Conservation (phyloP, 1,140 invertebrate genomes). For the Formica exsecta region DNA sequence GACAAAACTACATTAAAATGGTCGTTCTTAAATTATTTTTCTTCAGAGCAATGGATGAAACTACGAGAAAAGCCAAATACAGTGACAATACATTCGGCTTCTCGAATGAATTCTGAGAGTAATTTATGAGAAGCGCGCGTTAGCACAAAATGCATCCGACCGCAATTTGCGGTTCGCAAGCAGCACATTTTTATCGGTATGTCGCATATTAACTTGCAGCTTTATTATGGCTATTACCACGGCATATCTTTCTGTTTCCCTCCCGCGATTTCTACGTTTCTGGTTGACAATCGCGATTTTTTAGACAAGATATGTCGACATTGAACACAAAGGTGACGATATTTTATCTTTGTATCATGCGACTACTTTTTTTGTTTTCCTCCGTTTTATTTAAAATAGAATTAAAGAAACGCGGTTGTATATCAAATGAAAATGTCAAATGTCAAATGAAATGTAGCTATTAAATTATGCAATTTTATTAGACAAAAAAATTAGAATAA, state of each 20-base stretch:
- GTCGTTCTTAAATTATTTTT: neutral
- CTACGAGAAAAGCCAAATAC: slow-evolving; percentile 9
- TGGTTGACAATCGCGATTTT: slow-evolving; percentile 28
- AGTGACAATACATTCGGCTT: neutral
- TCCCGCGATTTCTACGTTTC: neutral
- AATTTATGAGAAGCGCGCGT: slow-evolving; percentile 56
- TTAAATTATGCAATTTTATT: slow-evolving; percentile 11
- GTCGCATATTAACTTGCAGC: slow-evolving; percentile 31
- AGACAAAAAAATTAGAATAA: slow-evolving; percentile 11
- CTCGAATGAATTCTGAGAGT: slow-evolving; percentile 24
- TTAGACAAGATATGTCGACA: neutral
- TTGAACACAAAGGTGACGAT: slow-evolving; percentile 3
- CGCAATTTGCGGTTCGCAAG: slow-evolving; percentile 52
- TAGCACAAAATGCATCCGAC: slow-evolving; percentile 47
- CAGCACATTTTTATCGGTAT: slow-evolving; percentile 19
- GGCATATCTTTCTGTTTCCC: neutral
- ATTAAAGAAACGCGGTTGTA: neutral
- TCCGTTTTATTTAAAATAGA: neutral
- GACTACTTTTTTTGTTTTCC: neutral
- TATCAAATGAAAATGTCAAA: neutral
- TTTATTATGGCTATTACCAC: slow-evolving; percentile 38
- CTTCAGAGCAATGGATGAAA: neutral
- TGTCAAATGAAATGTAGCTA: neutral
- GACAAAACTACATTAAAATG: neutral
- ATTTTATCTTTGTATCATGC: neutral